A percentile compares a stretch with the other conserved stretches of the same genome.
Evolutionary conservation across 2,797 vertebrate species (phyloP).

Genomic region (Garrulus glandarius): DNA sequence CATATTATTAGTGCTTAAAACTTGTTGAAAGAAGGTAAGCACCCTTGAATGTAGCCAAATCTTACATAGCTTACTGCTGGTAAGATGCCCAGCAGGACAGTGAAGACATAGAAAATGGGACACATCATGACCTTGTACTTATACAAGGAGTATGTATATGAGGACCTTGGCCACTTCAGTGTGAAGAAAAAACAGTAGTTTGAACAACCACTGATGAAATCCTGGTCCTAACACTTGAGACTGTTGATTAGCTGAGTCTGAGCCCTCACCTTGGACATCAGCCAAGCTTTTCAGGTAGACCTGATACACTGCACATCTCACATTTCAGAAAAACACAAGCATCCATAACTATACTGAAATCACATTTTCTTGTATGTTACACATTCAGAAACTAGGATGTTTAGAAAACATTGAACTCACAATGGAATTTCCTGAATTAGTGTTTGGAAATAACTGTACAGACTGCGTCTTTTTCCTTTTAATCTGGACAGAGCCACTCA

Average conservation of each 20-base stretch:
- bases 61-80: background rate
- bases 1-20: background rate
- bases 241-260: background rate
- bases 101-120: background rate
- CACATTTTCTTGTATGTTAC: background rate
- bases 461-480: background rate
- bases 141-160: background rate
- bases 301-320: background rate
- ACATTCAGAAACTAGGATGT: background rate
- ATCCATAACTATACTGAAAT: background rate
- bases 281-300: background rate
- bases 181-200: background rate
- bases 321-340: background rate
- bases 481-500: background rate
- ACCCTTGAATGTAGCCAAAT: background rate
- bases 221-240: background rate
- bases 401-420: background rate
- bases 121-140: background rate
- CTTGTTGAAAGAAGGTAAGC: background rate
- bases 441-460: background rate
- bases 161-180: background rate
- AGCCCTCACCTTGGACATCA: background rate
- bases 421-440: background rate
- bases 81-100: background rate
- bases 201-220: background rate